phyloP scores from a whole-genome alignment of 2,113 vertebrate genomes.

The Orycteropus afer region DNA sequence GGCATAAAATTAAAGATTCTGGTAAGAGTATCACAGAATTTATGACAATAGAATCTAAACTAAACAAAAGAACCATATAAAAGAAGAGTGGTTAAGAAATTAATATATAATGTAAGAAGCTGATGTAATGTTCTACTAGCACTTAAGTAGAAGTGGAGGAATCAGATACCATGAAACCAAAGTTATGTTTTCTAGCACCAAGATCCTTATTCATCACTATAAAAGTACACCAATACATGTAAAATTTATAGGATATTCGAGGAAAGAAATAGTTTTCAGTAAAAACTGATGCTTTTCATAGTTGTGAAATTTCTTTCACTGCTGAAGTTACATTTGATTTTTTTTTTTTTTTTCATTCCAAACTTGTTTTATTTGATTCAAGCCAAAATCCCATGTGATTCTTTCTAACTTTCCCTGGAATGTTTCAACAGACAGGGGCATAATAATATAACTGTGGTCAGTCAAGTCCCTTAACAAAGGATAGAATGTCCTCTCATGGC shows the following conservation, averaged over 20 bases:
- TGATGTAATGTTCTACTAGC: background rate
- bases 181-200: background rate
- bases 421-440: slow-evolving; percentile 75
- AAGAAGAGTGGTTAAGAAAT: background rate
- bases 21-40: background rate
- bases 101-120: background rate
- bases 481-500: slow-evolving; percentile 74
- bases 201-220: background rate
- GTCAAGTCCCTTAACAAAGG: slow-evolving; percentile 78
- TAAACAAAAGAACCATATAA: background rate
- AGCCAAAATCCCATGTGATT: slow-evolving; percentile 75
- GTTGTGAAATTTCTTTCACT: slow-evolving; percentile 68
- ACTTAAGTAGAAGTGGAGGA: background rate
- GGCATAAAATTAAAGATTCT: slow-evolving; percentile 33
- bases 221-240: background rate
- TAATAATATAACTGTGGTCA: slow-evolving; percentile 76
- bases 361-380: slow-evolving; percentile 72
- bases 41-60: background rate
- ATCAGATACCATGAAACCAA: background rate
- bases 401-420: slow-evolving; percentile 73
- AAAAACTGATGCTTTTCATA: slow-evolving; percentile 52
- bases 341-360: slow-evolving; percentile 69
- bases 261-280: slow-evolving; percentile 4
- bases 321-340: slow-evolving; percentile 65
- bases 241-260: slow-evolving; percentile 22